Percentiles rank a stretch among this genome's conserved stretches.
Evolutionary conservation across 2,888 invertebrate genomes (phyloP).

Genomic region (Hoplodrina blanda): DNA sequence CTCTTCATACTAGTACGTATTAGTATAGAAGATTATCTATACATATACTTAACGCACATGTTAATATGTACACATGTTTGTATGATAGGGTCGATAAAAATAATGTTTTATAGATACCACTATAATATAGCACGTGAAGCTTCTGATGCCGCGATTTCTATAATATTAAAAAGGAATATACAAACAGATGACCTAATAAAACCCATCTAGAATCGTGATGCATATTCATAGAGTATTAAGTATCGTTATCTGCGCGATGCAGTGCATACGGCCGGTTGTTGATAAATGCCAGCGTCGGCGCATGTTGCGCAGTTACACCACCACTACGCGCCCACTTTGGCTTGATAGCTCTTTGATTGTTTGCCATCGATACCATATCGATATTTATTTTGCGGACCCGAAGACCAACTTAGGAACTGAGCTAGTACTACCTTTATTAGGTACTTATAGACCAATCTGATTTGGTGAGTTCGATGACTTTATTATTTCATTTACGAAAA

Average conservation of each 20-base stretch:
- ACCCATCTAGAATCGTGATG: constrained; percentile 35
- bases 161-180: not conserved
- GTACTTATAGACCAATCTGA: constrained; percentile 1
- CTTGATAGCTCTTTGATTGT: constrained; percentile 55
- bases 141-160: no score
- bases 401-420: constrained; percentile 29
- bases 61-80: no score
- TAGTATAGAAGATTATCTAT: no score
- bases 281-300: constrained; percentile 48
- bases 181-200: constrained; percentile 50
- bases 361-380: constrained; percentile 49
- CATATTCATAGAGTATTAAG: constrained; percentile 48
- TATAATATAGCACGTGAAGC: no score
- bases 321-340: constrained; percentile 45
- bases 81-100: no score
- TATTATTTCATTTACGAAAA: constrained; percentile 11
- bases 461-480: constrained; percentile 46
- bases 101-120: no score
- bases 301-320: constrained; percentile 55
- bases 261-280: constrained; percentile 44
- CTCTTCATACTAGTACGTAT: no score
- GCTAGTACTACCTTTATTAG: constrained; percentile 8
- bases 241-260: constrained; percentile 57
- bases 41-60: no score
- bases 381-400: constrained; percentile 43